A percentile compares a stretch with the other conserved stretches of the same genome.
Evolutionary conservation across 2,113 vertebrate genomes (phyloP).

Genomic region (Entomyzon cyanotis): DNA sequence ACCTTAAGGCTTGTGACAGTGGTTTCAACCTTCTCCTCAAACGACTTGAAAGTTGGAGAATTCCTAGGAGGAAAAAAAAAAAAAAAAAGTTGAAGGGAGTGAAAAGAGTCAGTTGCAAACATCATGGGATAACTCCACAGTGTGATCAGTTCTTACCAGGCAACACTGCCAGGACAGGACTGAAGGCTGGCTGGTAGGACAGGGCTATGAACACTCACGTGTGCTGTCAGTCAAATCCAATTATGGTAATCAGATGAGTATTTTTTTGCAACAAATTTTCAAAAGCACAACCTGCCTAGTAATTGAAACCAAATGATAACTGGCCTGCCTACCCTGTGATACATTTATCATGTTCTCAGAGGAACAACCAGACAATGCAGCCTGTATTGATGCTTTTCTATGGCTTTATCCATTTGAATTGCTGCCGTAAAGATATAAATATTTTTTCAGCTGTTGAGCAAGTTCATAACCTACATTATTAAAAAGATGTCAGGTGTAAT

Average conservation of each 20-base stretch:
- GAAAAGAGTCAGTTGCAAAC: constrained; percentile 25
- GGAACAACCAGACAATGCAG: neutral
- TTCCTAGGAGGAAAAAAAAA: constrained; percentile 80
- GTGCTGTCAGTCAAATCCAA: neutral
- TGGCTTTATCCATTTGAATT: neutral
- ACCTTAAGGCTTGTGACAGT: constrained; percentile 96
- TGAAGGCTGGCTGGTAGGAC: neutral
- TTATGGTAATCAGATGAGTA: neutral
- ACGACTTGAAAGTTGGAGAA: constrained; percentile 94
- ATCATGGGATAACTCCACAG: neutral
- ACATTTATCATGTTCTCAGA: neutral
- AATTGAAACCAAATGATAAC: neutral
- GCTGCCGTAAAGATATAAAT: neutral
- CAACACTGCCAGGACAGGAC: neutral
- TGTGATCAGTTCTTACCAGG: neutral
- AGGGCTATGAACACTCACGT: neutral
- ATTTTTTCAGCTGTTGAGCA: neutral
- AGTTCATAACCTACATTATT: neutral
- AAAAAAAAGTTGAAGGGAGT: neutral
- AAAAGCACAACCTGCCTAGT: neutral
- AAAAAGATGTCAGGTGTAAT: neutral
- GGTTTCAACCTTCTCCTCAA: constrained; percentile 96
- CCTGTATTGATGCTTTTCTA: neutral
- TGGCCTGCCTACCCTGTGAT: neutral
- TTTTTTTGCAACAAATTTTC: neutral